phyloP scores from a whole-genome alignment of 2,797 vertebrate species.

The Chelon auratus region DNA sequence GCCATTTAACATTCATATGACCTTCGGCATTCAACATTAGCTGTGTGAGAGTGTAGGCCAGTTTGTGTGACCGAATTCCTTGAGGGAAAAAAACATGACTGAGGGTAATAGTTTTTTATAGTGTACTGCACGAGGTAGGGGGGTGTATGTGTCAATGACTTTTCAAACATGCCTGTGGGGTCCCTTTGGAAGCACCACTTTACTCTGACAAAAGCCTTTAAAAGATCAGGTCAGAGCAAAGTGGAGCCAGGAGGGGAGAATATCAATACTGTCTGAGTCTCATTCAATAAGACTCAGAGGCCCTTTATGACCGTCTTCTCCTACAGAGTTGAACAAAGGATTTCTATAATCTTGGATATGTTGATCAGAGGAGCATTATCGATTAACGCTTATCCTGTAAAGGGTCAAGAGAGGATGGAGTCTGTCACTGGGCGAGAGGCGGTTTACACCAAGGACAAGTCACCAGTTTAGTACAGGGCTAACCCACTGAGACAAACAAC shows the following conservation, averaged over 20 bases:
- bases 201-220: slow-evolving; percentile 52
- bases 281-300: slow-evolving; percentile 51
- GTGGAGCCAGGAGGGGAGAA: slow-evolving; percentile 48
- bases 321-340: slow-evolving; percentile 21
- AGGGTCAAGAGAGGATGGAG: not conserved
- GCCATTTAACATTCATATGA: slow-evolving; percentile 67
- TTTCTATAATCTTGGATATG: slow-evolving; percentile 11
- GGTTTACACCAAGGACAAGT: too few relatives aligned
- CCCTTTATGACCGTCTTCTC: slow-evolving; percentile 3
- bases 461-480: too few relatives aligned
- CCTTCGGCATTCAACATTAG: slow-evolving; percentile 52
- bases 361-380: not conserved
- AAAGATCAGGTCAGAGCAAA: slow-evolving; percentile 53
- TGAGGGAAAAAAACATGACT: slow-evolving; percentile 11
- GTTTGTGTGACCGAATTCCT: slow-evolving; percentile 28
- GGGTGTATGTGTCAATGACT: slow-evolving; percentile 5
- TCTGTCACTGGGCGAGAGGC: too few relatives aligned
- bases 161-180: slow-evolving; percentile 40
- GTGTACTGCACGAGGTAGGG: not conserved
- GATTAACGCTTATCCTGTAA: too few relatives aligned
- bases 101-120: slow-evolving; percentile 4
- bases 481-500: too few relatives aligned
- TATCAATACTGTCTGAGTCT: slow-evolving; percentile 61
- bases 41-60: slow-evolving; percentile 18
- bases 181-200: slow-evolving; percentile 51